phyloP scores from a whole-genome alignment of 2,888 invertebrate genomes.

The Eucera pruinosa region DNA sequence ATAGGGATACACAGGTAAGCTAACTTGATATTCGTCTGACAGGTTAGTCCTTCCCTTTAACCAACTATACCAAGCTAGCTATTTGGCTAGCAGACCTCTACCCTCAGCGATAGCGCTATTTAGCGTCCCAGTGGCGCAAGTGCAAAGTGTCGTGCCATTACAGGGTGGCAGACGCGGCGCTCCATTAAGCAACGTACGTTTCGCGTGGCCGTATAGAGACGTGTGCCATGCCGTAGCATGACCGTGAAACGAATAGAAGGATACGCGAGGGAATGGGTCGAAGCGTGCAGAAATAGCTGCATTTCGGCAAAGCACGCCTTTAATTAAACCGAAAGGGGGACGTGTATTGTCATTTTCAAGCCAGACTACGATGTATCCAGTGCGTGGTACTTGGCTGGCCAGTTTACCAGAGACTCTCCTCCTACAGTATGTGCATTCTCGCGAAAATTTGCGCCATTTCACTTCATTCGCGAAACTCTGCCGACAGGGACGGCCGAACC shows the following conservation, averaged over 20 bases:
- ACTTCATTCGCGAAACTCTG: constrained; percentile 69
- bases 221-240: constrained; percentile 26
- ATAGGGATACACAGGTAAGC: neutral
- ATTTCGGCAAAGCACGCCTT: constrained; percentile 70
- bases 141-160: constrained; percentile 74
- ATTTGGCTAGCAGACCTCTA: constrained; percentile 58
- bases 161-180: constrained; percentile 65
- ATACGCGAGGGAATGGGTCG: constrained; percentile 27
- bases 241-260: constrained; percentile 51
- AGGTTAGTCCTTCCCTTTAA: constrained; percentile 43
- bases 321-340: constrained; percentile 76
- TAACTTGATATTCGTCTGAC: constrained; percentile 43
- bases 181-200: constrained; percentile 71
- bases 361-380: constrained; percentile 49
- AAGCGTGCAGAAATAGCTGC: constrained; percentile 54
- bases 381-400: constrained; percentile 50
- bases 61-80: constrained; percentile 44
- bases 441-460: constrained; percentile 73
- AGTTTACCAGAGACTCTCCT: constrained; percentile 54
- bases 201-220: constrained; percentile 45
- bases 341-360: constrained; percentile 69
- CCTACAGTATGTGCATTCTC: constrained; percentile 51
- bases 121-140: constrained; percentile 62
- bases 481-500: constrained; percentile 40
- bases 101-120: constrained; percentile 68